Evolutionary conservation across 2,888 invertebrate species (phyloP), one percentile per base, ranked within the genome.

Genomic region (Cephus sareptanus): DNA sequence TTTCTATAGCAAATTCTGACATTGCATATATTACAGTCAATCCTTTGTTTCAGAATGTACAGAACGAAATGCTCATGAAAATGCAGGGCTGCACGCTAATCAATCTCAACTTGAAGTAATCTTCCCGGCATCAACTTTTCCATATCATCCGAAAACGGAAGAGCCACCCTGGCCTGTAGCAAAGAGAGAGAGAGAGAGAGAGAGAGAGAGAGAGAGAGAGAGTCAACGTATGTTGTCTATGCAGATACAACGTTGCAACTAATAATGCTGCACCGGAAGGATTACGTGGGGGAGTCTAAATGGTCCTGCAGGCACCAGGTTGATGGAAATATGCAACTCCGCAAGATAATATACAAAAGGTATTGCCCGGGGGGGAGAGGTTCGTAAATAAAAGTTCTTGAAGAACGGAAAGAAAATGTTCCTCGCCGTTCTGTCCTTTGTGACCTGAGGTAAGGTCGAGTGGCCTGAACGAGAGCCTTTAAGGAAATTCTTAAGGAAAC

Each of bases 21-120:
- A 56, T 9, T 6, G 23, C 23, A 23, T 9, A 56, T 56, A 23
- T 6, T 23, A 23, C 23, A 56, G 23, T 23, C 23, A 56, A 23
- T 23, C 40, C 40, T 56, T 56, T 23, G 23, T 56, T 56, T 56
- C 40, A 56, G 23, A 23, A 9, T 6, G 40, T 9, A 56, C 6
- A 56, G 40, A 56, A 56, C 23, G 40, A 30, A 34, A 34, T 34
- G 11, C n/a, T 74, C 23, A 74, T 34, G 23, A 34, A 34, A 74
- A 34, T 34, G 13, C 33, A 40, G 73, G 15, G 13, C 56, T 34
- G 73, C 37, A 30, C 74, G 37, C 76, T 81, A 81, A 81, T 81
- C 74, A 81, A 76, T 12, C 69, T 68, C 77, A 78, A 79, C 76
- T 81, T 78, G 77, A 75, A 81, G 79, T 77, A 79, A 81, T 81